phyloP scores from a whole-genome alignment of 1,140 invertebrate genomes.

The Solen grandis region DNA sequence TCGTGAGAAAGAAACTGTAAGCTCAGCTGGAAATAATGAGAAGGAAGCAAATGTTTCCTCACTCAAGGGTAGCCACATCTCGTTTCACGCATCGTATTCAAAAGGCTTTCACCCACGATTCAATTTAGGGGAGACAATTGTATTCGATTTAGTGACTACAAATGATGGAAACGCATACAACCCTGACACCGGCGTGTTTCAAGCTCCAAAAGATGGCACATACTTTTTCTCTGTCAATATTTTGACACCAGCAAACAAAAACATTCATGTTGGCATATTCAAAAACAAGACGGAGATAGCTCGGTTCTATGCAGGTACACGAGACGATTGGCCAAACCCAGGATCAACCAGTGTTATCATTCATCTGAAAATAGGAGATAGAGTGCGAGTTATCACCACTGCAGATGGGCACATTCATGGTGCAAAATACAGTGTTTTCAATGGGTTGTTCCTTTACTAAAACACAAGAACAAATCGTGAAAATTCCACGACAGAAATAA shows the following conservation, averaged over 20 bases:
- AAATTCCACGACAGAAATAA: too few relatives aligned
- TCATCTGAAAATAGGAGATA: conserved; percentile 1
- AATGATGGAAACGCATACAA: neutral
- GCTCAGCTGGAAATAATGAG: too few relatives aligned
- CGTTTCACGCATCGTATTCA: neutral
- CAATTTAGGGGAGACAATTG: neutral
- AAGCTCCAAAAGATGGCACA: neutral
- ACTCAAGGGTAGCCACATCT: too few relatives aligned
- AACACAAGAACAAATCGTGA: too few relatives aligned
- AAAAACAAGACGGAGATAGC: neutral
- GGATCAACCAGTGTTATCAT: neutral
- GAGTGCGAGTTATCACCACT: neutral
- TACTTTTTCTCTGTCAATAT: neutral
- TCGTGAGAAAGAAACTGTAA: too few relatives aligned
- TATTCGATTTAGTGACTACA: neutral
- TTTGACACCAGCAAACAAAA: neutral
- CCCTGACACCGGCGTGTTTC: neutral
- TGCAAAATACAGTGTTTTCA: neutral
- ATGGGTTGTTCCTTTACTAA: conserved; percentile 7
- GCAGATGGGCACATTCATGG: neutral
- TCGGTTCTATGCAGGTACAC: neutral
- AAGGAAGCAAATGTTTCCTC: too few relatives aligned
- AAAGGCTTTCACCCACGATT: neutral
- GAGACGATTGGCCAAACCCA: neutral
- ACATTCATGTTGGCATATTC: neutral